Evolutionary conservation across 2,888 invertebrate species (phyloP).

Genomic region (Hoplodrina ambigua): DNA sequence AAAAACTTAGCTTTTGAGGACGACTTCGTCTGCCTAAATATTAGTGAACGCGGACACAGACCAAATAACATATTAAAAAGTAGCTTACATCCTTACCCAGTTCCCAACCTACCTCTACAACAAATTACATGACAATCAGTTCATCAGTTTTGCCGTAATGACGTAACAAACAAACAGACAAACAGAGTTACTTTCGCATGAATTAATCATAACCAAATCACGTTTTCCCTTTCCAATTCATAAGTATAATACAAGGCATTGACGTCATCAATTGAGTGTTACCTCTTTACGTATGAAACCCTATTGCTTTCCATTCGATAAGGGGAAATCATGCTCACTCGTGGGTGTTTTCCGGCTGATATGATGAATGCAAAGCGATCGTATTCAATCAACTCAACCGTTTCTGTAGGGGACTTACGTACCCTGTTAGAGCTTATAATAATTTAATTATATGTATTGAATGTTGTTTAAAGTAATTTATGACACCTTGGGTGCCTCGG

Average conservation of each 20-base stretch:
- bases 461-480: no score
- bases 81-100: no score
- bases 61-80: no score
- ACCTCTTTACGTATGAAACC: constrained; percentile 24
- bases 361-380: constrained; percentile 41
- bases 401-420: constrained; percentile 14
- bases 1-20: not conserved
- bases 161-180: not conserved
- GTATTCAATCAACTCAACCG: constrained; percentile 33
- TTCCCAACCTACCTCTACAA: no score
- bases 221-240: not conserved
- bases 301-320: constrained; percentile 23
- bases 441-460: constrained; percentile 4
- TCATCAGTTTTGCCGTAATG: no score
- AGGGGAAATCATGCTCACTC: constrained; percentile 32
- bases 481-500: no score
- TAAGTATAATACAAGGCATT: not conserved
- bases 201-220: constrained; percentile 11
- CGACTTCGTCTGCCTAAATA: no score
- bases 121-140: no score
- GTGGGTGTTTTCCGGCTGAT: constrained; percentile 47
- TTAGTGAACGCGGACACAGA: no score
- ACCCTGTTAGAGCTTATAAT: not conserved
- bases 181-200: not conserved
- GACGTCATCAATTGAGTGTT: constrained; percentile 28